Percentiles rank a stretch among this genome's conserved stretches.
Conservation (phyloP, 2,797 vertebrate genomes). For the Pempheris klunzingeri region DNA sequence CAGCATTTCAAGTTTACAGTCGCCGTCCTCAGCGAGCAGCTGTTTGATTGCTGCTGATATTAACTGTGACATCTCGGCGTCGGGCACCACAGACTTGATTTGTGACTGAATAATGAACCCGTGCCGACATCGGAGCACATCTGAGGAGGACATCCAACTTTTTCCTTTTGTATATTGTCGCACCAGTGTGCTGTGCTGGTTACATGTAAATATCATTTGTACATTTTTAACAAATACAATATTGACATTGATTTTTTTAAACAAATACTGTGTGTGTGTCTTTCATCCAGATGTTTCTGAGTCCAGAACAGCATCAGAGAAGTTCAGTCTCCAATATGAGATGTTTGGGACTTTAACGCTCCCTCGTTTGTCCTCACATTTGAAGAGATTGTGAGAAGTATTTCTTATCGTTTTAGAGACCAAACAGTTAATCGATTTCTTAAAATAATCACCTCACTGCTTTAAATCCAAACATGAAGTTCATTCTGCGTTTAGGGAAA, state of each 20-base stretch:
- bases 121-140: slow-evolving; percentile 9
- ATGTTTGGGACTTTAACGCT: too few species aligned
- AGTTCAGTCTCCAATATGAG: too few species aligned
- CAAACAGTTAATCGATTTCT: too few species aligned
- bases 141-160: slow-evolving; percentile 29
- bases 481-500: too few species aligned
- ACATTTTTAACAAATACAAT: slow-evolving; percentile 91
- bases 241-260: slow-evolving; percentile 83
- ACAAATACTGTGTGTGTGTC: slow-evolving; percentile 52
- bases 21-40: slow-evolving; percentile 11
- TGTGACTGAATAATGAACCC: slow-evolving; percentile 47
- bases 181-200: slow-evolving; percentile 75
- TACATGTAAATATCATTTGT: slow-evolving; percentile 96
- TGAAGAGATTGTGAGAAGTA: too few species aligned
- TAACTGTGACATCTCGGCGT: slow-evolving; percentile 46
- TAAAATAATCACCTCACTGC: too few species aligned
- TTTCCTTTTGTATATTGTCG: slow-evolving; percentile 65
- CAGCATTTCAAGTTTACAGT: slow-evolving; percentile 35
- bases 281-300: slow-evolving; percentile 19
- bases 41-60: slow-evolving; percentile 48
- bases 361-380: too few species aligned
- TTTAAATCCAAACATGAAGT: too few species aligned
- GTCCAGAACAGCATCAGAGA: neutral
- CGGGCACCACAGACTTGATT: slow-evolving; percentile 31
- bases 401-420: too few species aligned